phyloP scores from a whole-genome alignment of 2,113 vertebrate species.

The Protobothrops flavoviridis region DNA sequence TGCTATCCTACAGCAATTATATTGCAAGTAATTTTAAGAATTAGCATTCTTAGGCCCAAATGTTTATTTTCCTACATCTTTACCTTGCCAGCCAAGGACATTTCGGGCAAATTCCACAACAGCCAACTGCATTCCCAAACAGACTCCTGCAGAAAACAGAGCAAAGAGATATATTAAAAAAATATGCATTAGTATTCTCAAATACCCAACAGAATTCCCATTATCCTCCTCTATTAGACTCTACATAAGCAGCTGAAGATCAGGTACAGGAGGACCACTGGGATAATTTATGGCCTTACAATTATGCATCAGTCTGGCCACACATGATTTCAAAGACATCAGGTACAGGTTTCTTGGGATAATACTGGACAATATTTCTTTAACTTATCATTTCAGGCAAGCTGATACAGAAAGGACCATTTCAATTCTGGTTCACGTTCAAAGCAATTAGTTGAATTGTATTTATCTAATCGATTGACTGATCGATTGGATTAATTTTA shows the following conservation, averaged over 20 bases:
- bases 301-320: background rate
- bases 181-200: background rate
- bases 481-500: background rate
- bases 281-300: background rate
- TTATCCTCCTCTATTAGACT: background rate
- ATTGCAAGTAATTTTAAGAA: background rate
- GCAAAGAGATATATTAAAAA: background rate
- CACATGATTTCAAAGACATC: background rate
- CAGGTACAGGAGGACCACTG: background rate
- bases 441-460: background rate
- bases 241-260: background rate
- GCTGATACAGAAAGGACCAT: background rate
- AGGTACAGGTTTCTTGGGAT: background rate
- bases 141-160: constrained; percentile 80
- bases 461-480: background rate
- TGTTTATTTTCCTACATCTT: background rate
- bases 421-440: background rate
- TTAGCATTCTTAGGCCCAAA: background rate
- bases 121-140: constrained; percentile 94
- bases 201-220: background rate
- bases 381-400: background rate
- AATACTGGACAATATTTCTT: background rate
- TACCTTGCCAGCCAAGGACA: constrained; percentile 87
- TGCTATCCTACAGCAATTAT: background rate
- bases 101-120: constrained; percentile 92